Evolutionary conservation across 23 tunicate species (phyloP).

Genomic region (Ascidia mentula): DNA sequence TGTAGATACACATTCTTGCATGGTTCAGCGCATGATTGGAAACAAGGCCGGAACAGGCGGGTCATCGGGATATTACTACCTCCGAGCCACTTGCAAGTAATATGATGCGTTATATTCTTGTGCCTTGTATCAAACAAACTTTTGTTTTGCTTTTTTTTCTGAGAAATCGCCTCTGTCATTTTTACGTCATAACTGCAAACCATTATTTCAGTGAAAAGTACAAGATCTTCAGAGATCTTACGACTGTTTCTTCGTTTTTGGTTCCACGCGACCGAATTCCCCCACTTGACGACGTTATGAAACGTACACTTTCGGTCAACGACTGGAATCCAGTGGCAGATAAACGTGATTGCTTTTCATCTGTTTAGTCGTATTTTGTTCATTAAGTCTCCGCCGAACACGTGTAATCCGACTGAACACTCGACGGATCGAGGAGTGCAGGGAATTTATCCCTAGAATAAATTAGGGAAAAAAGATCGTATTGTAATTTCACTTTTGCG

Average conservation of each 20-base stretch:
- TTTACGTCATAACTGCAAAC: too few relatives aligned
- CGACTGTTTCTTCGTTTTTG: constrained; percentile 63
- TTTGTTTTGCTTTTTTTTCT: neutral
- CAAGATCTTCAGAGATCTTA: constrained; percentile 71
- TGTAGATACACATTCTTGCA: constrained; percentile 79
- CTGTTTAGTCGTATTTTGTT: too few relatives aligned
- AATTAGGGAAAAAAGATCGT: too few relatives aligned
- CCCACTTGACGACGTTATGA: constrained; percentile 37
- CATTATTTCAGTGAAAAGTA: constrained; percentile 63
- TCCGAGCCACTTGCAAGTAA: constrained; percentile 91
- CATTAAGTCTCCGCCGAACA: too few relatives aligned
- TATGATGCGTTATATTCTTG: too few relatives aligned
- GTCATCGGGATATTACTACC: constrained; percentile 83
- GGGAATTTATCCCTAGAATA: too few relatives aligned
- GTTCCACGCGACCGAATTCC: constrained; percentile 86
- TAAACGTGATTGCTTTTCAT: too few relatives aligned
- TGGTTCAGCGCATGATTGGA: constrained; percentile 95
- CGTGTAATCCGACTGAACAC: too few relatives aligned
- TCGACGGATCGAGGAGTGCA: too few relatives aligned
- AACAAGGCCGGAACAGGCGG: constrained; percentile 66
- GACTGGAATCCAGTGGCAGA: constrained; percentile 37
- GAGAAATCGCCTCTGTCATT: neutral
- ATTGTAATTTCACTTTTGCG: too few relatives aligned
- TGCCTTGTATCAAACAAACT: too few relatives aligned
- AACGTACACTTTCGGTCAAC: constrained; percentile 50